A percentile compares a stretch with the other conserved stretches of the same genome.
phyloP scores from a whole-genome alignment of 2,113 vertebrate genomes.

The Gopherus evgoodei region DNA sequence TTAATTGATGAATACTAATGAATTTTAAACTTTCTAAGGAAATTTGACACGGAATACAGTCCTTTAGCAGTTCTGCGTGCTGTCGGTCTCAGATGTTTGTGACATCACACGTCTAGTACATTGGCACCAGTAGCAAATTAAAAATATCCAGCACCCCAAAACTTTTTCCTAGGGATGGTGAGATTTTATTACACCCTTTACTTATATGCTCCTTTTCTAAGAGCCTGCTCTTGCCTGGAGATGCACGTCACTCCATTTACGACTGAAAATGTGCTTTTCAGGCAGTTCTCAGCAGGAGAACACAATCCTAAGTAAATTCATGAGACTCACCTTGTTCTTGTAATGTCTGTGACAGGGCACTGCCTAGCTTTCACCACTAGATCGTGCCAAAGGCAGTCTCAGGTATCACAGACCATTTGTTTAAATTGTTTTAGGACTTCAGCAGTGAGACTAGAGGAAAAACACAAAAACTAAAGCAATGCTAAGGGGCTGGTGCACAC shows the following conservation, averaged over 20 bases:
- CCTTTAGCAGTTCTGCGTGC: background rate
- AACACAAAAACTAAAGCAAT: background rate
- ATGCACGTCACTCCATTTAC: background rate
- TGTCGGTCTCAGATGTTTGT: background rate
- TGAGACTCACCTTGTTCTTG: rapidly evolving
- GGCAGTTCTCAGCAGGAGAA: background rate
- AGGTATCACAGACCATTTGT: background rate
- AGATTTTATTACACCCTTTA: background rate
- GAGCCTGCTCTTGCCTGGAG: background rate
- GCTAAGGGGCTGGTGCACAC: background rate
- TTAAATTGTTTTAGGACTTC: background rate
- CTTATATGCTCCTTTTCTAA: background rate
- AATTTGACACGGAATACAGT: background rate
- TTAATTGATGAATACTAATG: background rate
- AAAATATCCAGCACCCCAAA: slow-evolving; percentile 16
- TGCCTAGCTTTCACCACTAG: rapidly evolving
- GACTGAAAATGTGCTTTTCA: background rate
- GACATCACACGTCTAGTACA: background rate
- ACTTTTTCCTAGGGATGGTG: slow-evolving; percentile 13
- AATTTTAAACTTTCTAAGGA: slow-evolving; percentile 44
- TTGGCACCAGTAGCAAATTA: background rate
- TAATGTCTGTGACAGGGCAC: rapidly evolving
- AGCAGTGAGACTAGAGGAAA: background rate
- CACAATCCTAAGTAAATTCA: rapidly evolving
- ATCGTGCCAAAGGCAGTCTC: background rate